Evolutionary conservation across 2,797 vertebrate species (phyloP), one percentile per base, ranked within the genome.

Genomic region (Sparidentex hasta): DNA sequence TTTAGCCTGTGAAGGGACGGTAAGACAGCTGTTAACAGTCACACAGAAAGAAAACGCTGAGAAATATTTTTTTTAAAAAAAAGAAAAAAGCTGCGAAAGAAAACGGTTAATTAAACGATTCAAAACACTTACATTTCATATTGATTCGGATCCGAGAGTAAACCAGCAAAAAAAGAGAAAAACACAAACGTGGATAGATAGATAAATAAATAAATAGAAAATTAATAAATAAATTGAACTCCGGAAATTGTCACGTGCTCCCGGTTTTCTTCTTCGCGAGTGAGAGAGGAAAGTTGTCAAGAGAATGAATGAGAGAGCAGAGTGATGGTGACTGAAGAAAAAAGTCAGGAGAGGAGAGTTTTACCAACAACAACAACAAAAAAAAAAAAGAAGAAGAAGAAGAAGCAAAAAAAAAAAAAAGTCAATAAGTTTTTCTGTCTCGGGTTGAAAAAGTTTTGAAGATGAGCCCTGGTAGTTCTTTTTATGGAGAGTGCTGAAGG

Each of bases 121-220:
- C 61, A 46, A 88, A 41, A 59, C 65, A 96, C 95, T 96, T 95
- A 96, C 95, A 93, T 95, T 94, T 96, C 95, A 96, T 96, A 93
- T 94, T 95, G 94, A 81, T 91, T 93, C 85, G 82, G 87, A 67
- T 95, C 95, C 92, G 86, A 76, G 76, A 64, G 55, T 66, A 77
- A 85, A 90, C 70, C 85, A 74, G 84, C 72, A 88, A 62, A 84
- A 57, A 74, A 84, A 82, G 93, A 92, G 91, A 86, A 90, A 33
- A 33, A 33, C 29, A 84, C 63, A 74, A 84, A 82, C 75, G 86
- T n/a, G 33, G 33, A 33, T 33, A 81, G 33, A 33, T 33, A 81
- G 90, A 90, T 91, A 90, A 94, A 92, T 91, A 91, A 86, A 90
- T 85, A 90, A 87, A 90, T 85, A 72, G 71, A 76, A 84, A 85